Conservation (phyloP, 1,140 invertebrate genomes). For the Papilio polytes region DNA sequence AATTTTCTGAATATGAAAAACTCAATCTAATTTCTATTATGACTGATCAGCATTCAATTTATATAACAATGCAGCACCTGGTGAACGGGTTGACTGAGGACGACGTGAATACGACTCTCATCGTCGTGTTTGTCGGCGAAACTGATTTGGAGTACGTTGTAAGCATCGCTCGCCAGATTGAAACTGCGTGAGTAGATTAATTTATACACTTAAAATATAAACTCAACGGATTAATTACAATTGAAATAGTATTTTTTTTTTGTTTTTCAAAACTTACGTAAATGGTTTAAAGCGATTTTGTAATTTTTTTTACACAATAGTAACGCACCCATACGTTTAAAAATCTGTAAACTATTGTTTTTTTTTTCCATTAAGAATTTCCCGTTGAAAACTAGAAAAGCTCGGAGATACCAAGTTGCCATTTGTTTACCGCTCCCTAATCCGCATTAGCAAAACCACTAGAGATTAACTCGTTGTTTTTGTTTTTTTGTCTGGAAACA, state of each 20-base stretch:
- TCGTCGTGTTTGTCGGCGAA: constrained; percentile 97
- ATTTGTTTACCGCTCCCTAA: constrained; percentile 14
- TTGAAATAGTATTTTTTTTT: too few relatives aligned
- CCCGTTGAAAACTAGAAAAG: not conserved
- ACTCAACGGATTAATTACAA: too few relatives aligned
- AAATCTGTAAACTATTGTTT: not conserved
- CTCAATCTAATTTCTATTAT: not conserved
- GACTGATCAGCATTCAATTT: constrained; percentile 23
- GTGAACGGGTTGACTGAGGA: constrained; percentile 90
- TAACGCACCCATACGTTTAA: not conserved
- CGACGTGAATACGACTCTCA: constrained; percentile 92
- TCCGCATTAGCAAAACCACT: constrained; percentile 24
- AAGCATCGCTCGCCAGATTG: constrained; percentile 89
- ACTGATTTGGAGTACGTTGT: constrained; percentile 89
- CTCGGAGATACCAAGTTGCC: not conserved
- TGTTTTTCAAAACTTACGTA: too few relatives aligned
- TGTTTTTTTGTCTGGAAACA: not conserved
- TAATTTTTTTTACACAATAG: too few relatives aligned
- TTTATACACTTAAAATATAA: not conserved
- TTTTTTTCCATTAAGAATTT: not conserved
- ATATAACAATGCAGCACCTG: constrained; percentile 87
- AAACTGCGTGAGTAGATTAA: constrained; percentile 86
- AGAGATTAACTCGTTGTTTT: not conserved
- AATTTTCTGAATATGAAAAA: not conserved
- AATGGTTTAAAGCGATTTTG: too few relatives aligned